Percentiles rank a stretch among this genome's conserved stretches.
phyloP scores from a whole-genome alignment of 2,888 invertebrate genomes.

The Schizotus pectinicornis region DNA sequence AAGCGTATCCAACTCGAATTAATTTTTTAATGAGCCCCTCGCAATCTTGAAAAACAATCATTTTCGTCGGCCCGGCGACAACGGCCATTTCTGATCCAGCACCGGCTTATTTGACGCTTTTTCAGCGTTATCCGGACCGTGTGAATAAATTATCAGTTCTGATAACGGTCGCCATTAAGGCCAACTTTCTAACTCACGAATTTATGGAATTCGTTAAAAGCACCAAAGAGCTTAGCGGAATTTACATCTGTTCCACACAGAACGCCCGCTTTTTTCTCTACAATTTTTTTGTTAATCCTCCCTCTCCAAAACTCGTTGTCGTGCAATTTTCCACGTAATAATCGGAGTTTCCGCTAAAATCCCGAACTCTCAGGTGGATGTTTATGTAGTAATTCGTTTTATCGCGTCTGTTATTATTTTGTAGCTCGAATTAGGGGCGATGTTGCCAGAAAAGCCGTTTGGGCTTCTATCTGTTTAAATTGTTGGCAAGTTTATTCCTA shows the following conservation, averaged over 20 bases:
- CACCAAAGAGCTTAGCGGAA: slow-evolving; percentile 21
- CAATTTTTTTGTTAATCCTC: slow-evolving; percentile 20
- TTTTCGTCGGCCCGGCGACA: no score
- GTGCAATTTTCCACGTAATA: background rate
- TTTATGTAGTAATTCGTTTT: no score
- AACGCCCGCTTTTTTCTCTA: slow-evolving; percentile 13
- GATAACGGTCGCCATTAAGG: slow-evolving; percentile 16
- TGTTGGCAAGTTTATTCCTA: no score
- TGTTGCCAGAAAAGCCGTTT: no score
- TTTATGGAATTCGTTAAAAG: slow-evolving; percentile 30
- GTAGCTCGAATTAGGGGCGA: no score
- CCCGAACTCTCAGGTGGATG: no score
- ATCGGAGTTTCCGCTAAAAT: no score
- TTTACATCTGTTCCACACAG: slow-evolving; percentile 25
- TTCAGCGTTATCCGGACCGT: background rate
- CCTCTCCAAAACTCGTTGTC: background rate
- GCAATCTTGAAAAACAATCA: no score
- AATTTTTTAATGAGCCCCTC: slow-evolving; percentile 11
- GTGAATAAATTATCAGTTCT: slow-evolving; percentile 17
- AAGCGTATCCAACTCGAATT: background rate
- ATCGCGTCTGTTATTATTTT: no score
- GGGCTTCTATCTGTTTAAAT: no score
- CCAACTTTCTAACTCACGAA: slow-evolving; percentile 26
- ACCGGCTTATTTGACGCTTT: slow-evolving; percentile 3
- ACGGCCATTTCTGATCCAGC: background rate